A percentile compares a stretch with the other conserved stretches of the same genome.
These are phyloP conservation scores for Calephelis virginiensis DNA, from an alignment of 1,140 invertebrate species.

Conservation along the genomic window DNA sequence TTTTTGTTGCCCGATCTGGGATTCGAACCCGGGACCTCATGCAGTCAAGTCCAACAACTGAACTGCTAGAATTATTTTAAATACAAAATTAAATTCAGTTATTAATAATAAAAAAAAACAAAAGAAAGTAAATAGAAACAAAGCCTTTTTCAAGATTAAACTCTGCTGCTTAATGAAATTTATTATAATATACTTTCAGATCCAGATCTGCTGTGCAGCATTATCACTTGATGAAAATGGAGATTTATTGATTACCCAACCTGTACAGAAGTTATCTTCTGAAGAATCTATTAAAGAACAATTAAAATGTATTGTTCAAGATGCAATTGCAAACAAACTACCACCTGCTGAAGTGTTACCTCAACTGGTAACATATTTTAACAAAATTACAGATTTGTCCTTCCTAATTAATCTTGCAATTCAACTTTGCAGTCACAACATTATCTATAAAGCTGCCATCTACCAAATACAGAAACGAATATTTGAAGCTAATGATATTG, in stretches of 20 bases:
- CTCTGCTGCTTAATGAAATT: background rate
- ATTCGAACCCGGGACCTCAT: no score
- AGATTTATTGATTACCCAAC: conserved; percentile 3
- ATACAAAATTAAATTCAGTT: no score
- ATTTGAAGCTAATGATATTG: conserved; percentile 36
- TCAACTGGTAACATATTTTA: conserved; percentile 48
- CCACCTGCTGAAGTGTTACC: conserved; percentile 31
- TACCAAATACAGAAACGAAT: conserved; percentile 57
- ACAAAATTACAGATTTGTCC: conserved; percentile 49
- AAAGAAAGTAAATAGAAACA: no score
- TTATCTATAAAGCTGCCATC: conserved; percentile 52
- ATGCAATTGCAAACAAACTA: conserved; percentile 30
- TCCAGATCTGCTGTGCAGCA: conserved; percentile 33
- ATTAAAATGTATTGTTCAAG: conserved; percentile 44
- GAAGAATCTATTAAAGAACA: conserved; percentile 55
- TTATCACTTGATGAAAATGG: conserved; percentile 21
- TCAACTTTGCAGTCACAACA: conserved; percentile 52
- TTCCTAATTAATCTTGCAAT: conserved; percentile 46
- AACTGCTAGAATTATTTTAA: no score
- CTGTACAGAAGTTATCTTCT: conserved; percentile 34
- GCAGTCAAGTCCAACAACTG: no score
- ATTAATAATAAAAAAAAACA: no score
- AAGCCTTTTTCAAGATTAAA: no score
- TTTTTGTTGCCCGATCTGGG: no score
- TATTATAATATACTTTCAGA: conserved; percentile 26